Percentiles rank a stretch among this genome's conserved stretches.
Evolutionary conservation across 1,140 invertebrate species (phyloP).

Genomic region (Meteorus sp.): DNA sequence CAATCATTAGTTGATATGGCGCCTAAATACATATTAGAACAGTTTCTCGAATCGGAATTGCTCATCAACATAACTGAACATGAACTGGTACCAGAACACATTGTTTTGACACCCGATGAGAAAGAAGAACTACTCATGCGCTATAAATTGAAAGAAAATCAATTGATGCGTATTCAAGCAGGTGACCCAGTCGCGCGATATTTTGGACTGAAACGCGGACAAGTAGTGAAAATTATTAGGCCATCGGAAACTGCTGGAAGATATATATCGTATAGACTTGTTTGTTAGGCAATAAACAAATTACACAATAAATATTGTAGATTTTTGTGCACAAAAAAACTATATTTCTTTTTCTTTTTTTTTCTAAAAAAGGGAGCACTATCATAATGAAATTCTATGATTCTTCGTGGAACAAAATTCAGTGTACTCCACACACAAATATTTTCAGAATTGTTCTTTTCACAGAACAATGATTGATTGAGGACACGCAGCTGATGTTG

Average conservation of each 20-base stretch:
- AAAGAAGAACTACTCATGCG: constrained; percentile 91
- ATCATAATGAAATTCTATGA: too few relatives aligned
- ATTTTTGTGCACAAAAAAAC: not conserved
- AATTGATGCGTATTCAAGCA: constrained; percentile 97
- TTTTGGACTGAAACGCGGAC: constrained; percentile 95
- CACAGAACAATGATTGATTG: too few relatives aligned
- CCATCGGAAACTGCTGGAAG: constrained; percentile 97
- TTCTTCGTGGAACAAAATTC: too few relatives aligned
- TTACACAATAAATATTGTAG: too few relatives aligned
- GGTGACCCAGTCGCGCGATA: constrained; percentile 98
- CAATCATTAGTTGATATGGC: constrained; percentile 98
- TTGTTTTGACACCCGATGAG: constrained; percentile 96
- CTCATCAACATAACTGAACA: constrained; percentile 99
- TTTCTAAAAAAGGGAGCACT: too few relatives aligned
- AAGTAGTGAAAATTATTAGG: constrained; percentile 97
- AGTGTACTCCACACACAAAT: too few relatives aligned
- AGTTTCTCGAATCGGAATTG: constrained; percentile 97
- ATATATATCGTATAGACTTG: constrained; percentile 97
- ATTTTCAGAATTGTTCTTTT: too few relatives aligned
- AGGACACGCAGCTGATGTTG: too few relatives aligned
- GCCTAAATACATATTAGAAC: constrained; percentile 98
- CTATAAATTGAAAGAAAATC: constrained; percentile 99
- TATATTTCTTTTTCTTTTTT: not conserved
- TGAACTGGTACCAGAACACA: constrained; percentile 97
- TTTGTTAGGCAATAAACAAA: constrained; percentile 68